Conservation (phyloP, 2,888 invertebrate species). For the Erebia ligea region DNA sequence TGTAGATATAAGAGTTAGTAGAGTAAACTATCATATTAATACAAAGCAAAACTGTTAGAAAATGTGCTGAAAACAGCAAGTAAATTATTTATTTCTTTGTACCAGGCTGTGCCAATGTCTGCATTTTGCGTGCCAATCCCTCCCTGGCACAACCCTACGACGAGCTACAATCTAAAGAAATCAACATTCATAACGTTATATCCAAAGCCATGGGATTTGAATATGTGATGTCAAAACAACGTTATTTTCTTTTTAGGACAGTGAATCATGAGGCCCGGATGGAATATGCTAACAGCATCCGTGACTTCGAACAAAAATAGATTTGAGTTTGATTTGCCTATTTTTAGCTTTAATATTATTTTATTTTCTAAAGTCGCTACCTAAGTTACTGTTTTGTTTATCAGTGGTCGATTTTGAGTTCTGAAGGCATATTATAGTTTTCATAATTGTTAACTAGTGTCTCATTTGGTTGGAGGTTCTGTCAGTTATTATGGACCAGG, state of each 20-base stretch:
- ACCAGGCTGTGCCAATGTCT: conserved; percentile 44
- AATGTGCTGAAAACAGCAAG: conserved; percentile 5
- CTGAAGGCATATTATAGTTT: too few species aligned
- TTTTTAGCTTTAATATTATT: not conserved
- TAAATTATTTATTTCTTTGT: conserved; percentile 33
- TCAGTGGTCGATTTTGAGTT: not conserved
- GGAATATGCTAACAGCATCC: conserved; percentile 23
- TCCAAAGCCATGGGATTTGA: conserved; percentile 18
- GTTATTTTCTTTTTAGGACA: conserved; percentile 24
- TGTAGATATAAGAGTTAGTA: not conserved
- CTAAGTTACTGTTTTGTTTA: not conserved
- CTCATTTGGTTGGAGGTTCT: too few species aligned
- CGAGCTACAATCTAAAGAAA: conserved; percentile 7
- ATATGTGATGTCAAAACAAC: conserved; percentile 22
- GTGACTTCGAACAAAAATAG: conserved; percentile 21
- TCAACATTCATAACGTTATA: conserved; percentile 8
- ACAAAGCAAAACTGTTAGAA: not conserved
- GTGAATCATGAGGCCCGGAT: conserved; percentile 22
- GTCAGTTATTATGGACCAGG: too few species aligned
- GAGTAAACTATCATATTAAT: not conserved
- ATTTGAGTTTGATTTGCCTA: conserved; percentile 12
- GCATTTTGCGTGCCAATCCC: conserved; percentile 47
- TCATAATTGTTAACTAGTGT: too few species aligned
- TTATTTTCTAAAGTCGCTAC: not conserved
- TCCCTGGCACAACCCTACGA: conserved; percentile 38